These are phyloP conservation scores for Entomobrya multifasciata DNA, from an alignment of 2,888 invertebrate species.

Conservation along the genomic window DNA sequence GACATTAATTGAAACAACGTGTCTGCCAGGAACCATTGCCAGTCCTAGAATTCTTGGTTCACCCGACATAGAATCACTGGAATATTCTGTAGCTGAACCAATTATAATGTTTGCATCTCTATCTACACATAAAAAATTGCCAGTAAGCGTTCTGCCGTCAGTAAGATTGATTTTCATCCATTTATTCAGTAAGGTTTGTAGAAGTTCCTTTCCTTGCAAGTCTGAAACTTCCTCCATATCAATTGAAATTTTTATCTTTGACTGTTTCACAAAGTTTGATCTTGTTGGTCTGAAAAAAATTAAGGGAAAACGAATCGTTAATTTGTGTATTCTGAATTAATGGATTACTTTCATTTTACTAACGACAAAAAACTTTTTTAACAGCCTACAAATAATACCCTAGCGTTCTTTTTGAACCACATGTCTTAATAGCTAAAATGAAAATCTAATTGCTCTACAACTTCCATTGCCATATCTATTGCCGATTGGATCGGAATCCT, in stretches of 20 bases:
- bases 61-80: slow-evolving; percentile 74
- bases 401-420: too few species aligned
- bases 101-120: slow-evolving; percentile 79
- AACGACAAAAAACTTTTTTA: too few species aligned
- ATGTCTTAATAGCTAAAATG: too few species aligned
- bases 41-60: slow-evolving; percentile 78
- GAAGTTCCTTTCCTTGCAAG: slow-evolving; percentile 75
- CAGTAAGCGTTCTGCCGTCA: slow-evolving; percentile 79
- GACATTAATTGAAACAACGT: slow-evolving; percentile 77
- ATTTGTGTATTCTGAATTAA: neutral
- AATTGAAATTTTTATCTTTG: neutral
- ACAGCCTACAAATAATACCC: too few species aligned
- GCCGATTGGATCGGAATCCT: too few species aligned
- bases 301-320: slow-evolving; percentile 32
- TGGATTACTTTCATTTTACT: neutral
- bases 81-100: slow-evolving; percentile 78
- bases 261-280: slow-evolving; percentile 32
- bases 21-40: slow-evolving; percentile 80
- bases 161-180: slow-evolving; percentile 77
- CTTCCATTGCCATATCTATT: too few species aligned
- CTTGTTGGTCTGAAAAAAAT: slow-evolving; percentile 52
- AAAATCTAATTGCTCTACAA: too few species aligned
- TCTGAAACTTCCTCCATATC: slow-evolving; percentile 66
- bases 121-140: slow-evolving; percentile 79
- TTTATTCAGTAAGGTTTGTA: slow-evolving; percentile 77